Base-by-base conservation (phyloP, 2,113 vertebrate species). In the Glaucidium brasilianum region DNA sequence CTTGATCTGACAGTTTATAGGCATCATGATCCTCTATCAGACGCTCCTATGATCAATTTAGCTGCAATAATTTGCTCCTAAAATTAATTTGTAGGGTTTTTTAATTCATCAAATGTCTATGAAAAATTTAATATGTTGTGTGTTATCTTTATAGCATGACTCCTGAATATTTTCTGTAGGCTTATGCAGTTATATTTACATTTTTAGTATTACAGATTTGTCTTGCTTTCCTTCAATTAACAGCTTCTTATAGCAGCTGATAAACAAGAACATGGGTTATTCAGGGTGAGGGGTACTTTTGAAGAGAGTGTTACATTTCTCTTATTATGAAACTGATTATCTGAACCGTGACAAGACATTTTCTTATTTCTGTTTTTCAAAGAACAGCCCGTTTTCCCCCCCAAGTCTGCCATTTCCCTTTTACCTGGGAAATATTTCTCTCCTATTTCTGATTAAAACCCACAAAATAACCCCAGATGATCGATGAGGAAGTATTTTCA, bases 401-500 rank as follows among this genome's bases (percentile, higher is more conserved):
- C 5, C 2, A 34, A 15, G 47, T 52, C 37, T 41, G 53, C 68
- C 9, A 43, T 89, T 87, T 95, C 22, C 5, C 1, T 75, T 88
- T 74, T 73, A 72, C 85, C 26, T 91, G 53, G 41, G 79, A 92
- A 95, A 74, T 1, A 58, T 75, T 92, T 91, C 64, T 76, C 7
- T 80, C 79, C 18, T 50, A 9, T 37, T 94, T 88, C 55, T 84
- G 47, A 94, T 35, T 45, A 20, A 74, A 68, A 90, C n/a, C 68
- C 82, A 90, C 5, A 60, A 78, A 89, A 80, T 63, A 95, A 56
- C 30, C 56, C 49, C 47, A 35, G 64, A 92, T 79, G 72, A 95
- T 76, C 73, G 75, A 37, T 56, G 85, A 90, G 58, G 55, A 91
- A 76, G 59, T 80, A 81, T 95, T 97, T 94, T 87, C 69, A 90